Conservation (phyloP, 2,797 vertebrate species). For the Acestrorhynchus altus region DNA sequence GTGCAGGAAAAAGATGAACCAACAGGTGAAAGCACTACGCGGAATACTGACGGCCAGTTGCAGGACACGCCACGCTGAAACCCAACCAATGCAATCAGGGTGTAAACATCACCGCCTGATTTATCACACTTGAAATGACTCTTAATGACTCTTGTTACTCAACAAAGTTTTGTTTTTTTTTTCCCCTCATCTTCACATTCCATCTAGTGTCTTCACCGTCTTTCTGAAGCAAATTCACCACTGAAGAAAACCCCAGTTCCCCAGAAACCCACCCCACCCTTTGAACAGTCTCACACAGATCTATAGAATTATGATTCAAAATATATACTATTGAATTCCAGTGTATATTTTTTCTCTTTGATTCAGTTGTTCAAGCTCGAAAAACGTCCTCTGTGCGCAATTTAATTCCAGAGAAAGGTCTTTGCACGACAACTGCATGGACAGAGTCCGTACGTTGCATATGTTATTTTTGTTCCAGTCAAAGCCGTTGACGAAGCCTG, state of each 20-base stretch:
- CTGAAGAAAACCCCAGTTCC: conserved; percentile 37
- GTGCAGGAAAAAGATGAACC: background rate
- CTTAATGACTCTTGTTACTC: conserved; percentile 60
- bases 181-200: conserved; percentile 65
- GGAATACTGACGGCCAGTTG: background rate
- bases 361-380: conserved; percentile 67
- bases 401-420: conserved; percentile 67
- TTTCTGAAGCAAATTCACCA: conserved; percentile 50
- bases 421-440: conserved; percentile 51
- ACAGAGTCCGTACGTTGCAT: conserved; percentile 45
- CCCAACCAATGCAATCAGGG: conserved; percentile 26
- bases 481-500: background rate
- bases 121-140: conserved; percentile 41
- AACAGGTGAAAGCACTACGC: background rate
- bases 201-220: conserved; percentile 62
- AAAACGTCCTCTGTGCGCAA: conserved; percentile 56
- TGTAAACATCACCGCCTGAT: conserved; percentile 32
- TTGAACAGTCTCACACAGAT: conserved; percentile 72
- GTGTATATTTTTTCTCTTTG: conserved; percentile 68
- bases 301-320: conserved; percentile 76
- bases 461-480: conserved; percentile 7
- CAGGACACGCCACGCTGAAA: conserved; percentile 1
- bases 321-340: conserved; percentile 82
- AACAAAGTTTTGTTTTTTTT: conserved; percentile 67
- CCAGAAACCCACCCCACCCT: conserved; percentile 57